phyloP scores from a whole-genome alignment of 2,113 vertebrate species.

The Zootoca vivipara region DNA sequence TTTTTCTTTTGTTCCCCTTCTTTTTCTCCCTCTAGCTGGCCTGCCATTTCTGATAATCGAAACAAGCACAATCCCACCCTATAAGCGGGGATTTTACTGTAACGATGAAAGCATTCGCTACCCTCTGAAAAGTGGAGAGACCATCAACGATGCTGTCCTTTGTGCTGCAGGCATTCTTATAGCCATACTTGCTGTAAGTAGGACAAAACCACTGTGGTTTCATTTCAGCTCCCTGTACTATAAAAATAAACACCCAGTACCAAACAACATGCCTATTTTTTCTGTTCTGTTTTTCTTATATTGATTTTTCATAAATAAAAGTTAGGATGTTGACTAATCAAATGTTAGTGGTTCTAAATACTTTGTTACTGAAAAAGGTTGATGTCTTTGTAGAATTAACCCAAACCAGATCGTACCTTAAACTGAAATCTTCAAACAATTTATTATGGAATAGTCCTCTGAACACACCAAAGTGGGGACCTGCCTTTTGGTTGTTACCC shows the following conservation, averaged over 20 bases:
- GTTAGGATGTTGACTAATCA: background rate
- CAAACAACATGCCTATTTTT: background rate
- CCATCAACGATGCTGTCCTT: conserved; percentile 95
- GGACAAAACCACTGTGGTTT: background rate
- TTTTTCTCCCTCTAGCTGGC: conserved; percentile 82
- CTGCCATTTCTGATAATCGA: conserved; percentile 99
- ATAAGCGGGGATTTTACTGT: conserved; percentile 94
- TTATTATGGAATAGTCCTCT: background rate
- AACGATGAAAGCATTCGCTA: conserved; percentile 95
- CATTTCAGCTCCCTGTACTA: background rate
- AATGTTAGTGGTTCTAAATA: background rate
- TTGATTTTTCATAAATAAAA: background rate
- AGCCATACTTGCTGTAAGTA: conserved; percentile 93
- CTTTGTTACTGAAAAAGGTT: background rate
- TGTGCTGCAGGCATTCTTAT: conserved; percentile 95
- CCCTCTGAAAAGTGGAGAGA: conserved; percentile 93
- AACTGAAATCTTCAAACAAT: background rate
- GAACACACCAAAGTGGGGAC: background rate
- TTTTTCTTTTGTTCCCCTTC: conserved; percentile 55
- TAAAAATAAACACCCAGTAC: background rate
- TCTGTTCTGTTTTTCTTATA: background rate
- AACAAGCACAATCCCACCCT: conserved; percentile 95
- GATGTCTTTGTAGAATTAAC: background rate
- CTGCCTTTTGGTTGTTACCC: background rate
- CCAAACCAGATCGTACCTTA: background rate